A percentile compares a stretch with the other conserved stretches of the same genome.
phyloP scores from a whole-genome alignment of 2,888 invertebrate genomes.

The Lymantria monacha region DNA sequence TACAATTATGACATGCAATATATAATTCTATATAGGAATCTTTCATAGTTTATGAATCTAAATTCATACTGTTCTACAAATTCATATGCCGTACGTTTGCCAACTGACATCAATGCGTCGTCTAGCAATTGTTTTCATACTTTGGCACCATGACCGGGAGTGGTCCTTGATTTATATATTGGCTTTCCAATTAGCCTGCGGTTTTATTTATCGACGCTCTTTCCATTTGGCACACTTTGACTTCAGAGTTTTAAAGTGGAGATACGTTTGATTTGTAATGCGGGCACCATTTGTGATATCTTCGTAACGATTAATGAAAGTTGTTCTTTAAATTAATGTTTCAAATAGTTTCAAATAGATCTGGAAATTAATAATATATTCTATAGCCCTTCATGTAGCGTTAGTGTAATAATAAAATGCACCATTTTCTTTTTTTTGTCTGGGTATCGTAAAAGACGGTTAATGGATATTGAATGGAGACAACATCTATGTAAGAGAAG shows the following conservation, averaged over 20 bases:
- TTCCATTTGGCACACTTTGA: constrained; percentile 69
- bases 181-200: constrained; percentile 72
- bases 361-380: too few species aligned
- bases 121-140: constrained; percentile 53
- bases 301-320: too few species aligned
- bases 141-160: constrained; percentile 41
- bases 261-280: background rate
- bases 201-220: constrained; percentile 72
- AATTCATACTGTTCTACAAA: constrained; percentile 8
- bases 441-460: too few species aligned
- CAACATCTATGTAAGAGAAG: too few species aligned
- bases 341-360: too few species aligned
- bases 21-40: background rate
- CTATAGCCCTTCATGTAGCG: too few species aligned
- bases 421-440: too few species aligned
- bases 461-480: too few species aligned
- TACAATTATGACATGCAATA: too few species aligned
- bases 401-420: too few species aligned
- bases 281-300: too few species aligned
- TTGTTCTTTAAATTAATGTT: too few species aligned
- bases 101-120: constrained; percentile 32
- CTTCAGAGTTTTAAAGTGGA: constrained; percentile 25
- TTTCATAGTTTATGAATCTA: background rate
- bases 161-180: constrained; percentile 70
- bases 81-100: constrained; percentile 29